phyloP scores from a whole-genome alignment of 2,797 vertebrate genomes.

The Hemibagrus guttatus region DNA sequence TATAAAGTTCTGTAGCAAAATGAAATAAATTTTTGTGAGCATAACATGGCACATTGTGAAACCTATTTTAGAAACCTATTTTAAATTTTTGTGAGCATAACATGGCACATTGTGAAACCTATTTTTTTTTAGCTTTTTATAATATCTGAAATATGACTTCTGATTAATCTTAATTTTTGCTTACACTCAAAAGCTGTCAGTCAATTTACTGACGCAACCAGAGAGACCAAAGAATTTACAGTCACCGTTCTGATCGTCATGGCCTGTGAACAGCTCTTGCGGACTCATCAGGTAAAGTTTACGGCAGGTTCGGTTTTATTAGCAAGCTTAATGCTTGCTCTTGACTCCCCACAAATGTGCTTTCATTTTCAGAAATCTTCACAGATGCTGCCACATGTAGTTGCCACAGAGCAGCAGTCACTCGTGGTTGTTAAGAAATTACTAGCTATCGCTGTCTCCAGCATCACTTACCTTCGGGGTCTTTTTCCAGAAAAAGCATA shows the following conservation, averaged over 20 bases:
- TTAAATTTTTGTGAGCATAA: background rate
- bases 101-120: background rate
- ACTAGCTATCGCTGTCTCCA: slow-evolving; percentile 86
- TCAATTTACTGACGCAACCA: background rate
- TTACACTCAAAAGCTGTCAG: background rate
- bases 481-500: slow-evolving; percentile 92
- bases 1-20: background rate
- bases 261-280: slow-evolving; percentile 67
- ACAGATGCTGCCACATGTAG: slow-evolving; percentile 75
- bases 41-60: background rate
- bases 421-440: slow-evolving; percentile 85
- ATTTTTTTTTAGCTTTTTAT: background rate
- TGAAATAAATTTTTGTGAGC: background rate
- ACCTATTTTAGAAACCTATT: background rate
- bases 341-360: slow-evolving; percentile 1
- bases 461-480: slow-evolving; percentile 90
- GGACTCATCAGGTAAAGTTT: slow-evolving; percentile 64
- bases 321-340: background rate
- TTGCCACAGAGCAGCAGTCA: slow-evolving; percentile 82
- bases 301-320: background rate
- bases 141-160: background rate
- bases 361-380: slow-evolving; percentile 65
- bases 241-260: slow-evolving; percentile 51
- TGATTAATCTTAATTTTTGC: background rate
- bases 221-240: slow-evolving; percentile 3